Percentiles rank a stretch among this genome's conserved stretches.
Evolutionary conservation across 64 coral and sea anemone species (phyloP).

Genomic region (Porites lutea): DNA sequence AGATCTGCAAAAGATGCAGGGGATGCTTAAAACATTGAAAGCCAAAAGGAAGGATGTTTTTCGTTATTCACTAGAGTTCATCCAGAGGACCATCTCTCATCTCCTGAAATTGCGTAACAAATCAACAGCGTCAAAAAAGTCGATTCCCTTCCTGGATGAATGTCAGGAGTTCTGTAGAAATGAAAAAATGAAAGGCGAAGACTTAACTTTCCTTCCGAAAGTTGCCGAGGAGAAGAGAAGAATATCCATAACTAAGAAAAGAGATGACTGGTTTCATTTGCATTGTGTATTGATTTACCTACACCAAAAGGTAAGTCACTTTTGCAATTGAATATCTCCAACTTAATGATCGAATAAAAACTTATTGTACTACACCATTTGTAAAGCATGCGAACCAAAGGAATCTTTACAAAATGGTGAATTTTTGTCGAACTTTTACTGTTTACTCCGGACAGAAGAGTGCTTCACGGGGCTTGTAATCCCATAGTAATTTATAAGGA

Average conservation of each 20-base stretch:
- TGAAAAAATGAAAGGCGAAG: neutral
- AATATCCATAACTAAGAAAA: no score
- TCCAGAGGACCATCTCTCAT: neutral
- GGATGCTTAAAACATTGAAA: neutral
- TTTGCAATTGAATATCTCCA: neutral
- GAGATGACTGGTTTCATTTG: neutral
- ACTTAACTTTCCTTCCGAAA: neutral
- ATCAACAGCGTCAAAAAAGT: neutral
- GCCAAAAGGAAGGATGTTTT: conserved; percentile 17
- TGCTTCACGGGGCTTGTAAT: no score
- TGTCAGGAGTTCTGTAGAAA: neutral
- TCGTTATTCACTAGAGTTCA: conserved; percentile 14
- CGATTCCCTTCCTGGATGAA: neutral
- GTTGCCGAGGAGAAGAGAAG: neutral
- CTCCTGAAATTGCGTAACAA: neutral
- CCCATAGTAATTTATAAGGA: no score
- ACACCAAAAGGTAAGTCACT: neutral
- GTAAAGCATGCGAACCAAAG: no score
- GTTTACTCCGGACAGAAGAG: no score
- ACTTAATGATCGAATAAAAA: no score
- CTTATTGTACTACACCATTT: no score
- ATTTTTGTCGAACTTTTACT: no score
- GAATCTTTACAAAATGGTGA: no score
- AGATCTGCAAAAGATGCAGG: neutral
- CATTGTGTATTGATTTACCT: neutral